These are phyloP conservation scores for Sylvia borin DNA, from an alignment of 2,797 vertebrate genomes.

Conservation along the genomic window DNA sequence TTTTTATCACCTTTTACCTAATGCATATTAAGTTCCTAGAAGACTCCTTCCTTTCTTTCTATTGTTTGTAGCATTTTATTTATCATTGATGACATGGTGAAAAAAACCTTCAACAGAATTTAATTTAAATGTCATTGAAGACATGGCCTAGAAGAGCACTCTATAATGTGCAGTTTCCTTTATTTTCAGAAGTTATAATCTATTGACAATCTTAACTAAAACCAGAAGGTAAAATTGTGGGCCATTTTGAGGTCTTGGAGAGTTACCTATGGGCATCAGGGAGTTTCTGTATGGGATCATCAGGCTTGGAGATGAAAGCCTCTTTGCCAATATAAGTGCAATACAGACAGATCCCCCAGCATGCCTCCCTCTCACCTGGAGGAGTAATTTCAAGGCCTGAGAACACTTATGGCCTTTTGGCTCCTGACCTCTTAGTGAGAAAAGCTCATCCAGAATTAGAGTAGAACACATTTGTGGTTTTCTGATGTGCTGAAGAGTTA, in stretches of 20 bases:
- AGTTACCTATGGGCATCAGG: not conserved
- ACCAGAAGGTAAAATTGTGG: not conserved
- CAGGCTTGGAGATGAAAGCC: not conserved
- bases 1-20: not conserved
- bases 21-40: not conserved
- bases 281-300: not conserved
- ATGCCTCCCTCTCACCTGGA: not conserved
- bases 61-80: not conserved
- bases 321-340: not conserved
- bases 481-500: not conserved
- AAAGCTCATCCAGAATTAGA: not conserved
- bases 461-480: not conserved
- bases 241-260: not conserved
- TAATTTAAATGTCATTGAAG: not conserved
- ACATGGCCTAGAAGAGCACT: not conserved
- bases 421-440: not conserved
- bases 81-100: not conserved
- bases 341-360: not conserved
- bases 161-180: not conserved
- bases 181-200: not conserved
- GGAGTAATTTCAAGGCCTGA: slow-evolving; percentile 16
- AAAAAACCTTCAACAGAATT: not conserved
- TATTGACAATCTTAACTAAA: not conserved
- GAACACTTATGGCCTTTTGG: not conserved
- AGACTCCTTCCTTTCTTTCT: not conserved